These are phyloP conservation scores for Egretta garzetta DNA, from an alignment of 2,113 vertebrate genomes.

Conservation along the genomic window DNA sequence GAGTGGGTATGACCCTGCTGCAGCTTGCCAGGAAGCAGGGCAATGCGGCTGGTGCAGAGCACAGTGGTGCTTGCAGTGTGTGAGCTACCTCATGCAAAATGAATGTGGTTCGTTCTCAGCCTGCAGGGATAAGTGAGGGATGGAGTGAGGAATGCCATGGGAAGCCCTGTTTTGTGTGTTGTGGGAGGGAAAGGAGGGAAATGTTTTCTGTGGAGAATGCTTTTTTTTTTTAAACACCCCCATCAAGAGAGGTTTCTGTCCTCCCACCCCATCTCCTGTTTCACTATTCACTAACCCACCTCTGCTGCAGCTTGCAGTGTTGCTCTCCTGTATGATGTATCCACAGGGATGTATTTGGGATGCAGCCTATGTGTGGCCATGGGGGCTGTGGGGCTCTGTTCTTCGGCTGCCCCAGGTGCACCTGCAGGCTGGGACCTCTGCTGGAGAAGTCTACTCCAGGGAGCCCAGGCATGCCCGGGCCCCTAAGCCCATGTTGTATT, in stretches of 20 bases:
- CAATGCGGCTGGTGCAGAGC: background rate
- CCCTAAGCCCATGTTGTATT: background rate
- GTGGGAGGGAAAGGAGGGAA: background rate
- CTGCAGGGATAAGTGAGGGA: background rate
- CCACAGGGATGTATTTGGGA: background rate
- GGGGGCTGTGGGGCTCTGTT: too few species aligned
- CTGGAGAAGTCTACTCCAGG: background rate
- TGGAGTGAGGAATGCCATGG: background rate
- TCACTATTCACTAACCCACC: background rate
- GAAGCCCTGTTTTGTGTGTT: rapidly evolving
- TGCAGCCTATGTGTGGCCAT: rapidly evolving
- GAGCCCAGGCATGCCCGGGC: background rate
- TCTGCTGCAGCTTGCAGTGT: background rate
- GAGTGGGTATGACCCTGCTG: background rate
- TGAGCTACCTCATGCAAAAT: background rate
- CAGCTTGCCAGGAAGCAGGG: background rate
- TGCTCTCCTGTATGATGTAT: background rate
- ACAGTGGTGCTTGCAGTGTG: background rate
- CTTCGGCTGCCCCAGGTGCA: background rate
- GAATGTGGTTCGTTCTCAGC: background rate
- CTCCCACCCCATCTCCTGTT: background rate
- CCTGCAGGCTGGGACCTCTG: background rate
- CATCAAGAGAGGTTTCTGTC: background rate
- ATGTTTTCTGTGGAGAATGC: background rate
- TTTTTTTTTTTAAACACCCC: background rate